Base-by-base conservation (phyloP, 2,797 vertebrate species). In the Coreius guichenoti region DNA sequence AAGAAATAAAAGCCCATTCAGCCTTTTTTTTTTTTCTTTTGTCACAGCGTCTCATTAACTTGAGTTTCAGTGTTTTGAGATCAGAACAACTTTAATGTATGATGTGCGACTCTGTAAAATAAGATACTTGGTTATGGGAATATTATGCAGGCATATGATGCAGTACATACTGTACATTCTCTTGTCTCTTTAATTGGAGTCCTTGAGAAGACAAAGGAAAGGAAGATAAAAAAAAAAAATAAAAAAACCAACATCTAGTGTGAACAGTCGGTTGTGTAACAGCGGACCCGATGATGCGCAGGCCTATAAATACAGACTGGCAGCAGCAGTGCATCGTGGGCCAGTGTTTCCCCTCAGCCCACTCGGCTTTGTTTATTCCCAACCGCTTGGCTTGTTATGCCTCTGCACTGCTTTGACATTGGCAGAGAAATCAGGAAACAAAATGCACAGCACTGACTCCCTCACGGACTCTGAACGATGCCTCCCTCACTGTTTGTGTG, bases 271-370 rank as follows among this genome's bases (percentile, higher is more conserved):
- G 65, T 89, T 89, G 81, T 85, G 63, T 87, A 89, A 86, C 39
- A 81, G 23, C 17, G 13, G 67, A 81, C 72, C 45, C 33, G 33
- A 65, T 86, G 77, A 87, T 85, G 83, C 7, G 49, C 74, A 45
- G 69, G 68, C 65, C 83, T 86, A 86, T 89, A 87, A 89, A 87
- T 89, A 87, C 72, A 83, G 49, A 58, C 61, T 84, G 88, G 88
- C 86, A 86, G 84, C 47, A 73, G 49, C 26, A 70, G 67, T 49
- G 31, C 84, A 87, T 80, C 43, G 68, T 77, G 72, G 86, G 80
- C 81, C 83, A 81, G 84, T 86, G 81, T 87, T 83, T 89, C 81
- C 86, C 81, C 80, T 79, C 88, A 86, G 68, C 86, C 88, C 67
- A 86, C 88, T 86, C 84, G 17, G 56, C 77, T 81, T 83, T 83